Conservation (phyloP, 2,888 invertebrate species). For the Vannuccia rotundouncinata region DNA sequence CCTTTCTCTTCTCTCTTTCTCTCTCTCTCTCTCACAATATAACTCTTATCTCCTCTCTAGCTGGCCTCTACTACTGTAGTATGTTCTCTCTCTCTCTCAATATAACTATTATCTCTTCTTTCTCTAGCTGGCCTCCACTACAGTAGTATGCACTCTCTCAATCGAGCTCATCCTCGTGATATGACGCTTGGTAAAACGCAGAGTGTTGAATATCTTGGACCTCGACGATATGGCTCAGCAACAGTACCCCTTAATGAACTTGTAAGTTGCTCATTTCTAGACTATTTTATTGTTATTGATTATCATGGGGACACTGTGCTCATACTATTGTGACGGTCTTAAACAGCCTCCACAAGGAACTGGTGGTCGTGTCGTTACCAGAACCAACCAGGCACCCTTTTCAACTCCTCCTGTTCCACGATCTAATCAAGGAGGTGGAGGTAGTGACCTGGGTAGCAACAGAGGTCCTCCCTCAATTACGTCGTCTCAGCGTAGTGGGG, state of each 20-base stretch:
- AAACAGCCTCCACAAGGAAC: neutral
- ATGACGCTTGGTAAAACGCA: conserved; percentile 32
- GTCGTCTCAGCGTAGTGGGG: neutral
- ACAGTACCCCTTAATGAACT: neutral
- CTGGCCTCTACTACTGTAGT: conserved; percentile 31
- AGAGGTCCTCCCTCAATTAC: neutral
- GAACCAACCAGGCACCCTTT: neutral
- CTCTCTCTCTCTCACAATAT: neutral
- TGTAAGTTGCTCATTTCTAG: neutral
- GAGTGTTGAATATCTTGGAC: conserved; percentile 31
- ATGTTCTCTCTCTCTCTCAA: neutral
- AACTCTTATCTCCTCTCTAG: too few relatives aligned
- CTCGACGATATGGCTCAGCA: conserved; percentile 5
- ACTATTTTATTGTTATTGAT: too few relatives aligned
- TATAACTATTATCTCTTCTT: neutral
- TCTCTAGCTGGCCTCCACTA: conserved; percentile 32
- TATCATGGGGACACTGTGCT: too few relatives aligned
- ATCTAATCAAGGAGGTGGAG: neutral
- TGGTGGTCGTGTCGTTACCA: neutral
- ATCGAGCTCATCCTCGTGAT: conserved; percentile 34
- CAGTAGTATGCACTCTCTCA: conserved; percentile 37
- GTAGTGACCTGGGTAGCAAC: neutral
- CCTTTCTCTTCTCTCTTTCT: too few relatives aligned
- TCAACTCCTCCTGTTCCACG: neutral
- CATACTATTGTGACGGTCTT: too few relatives aligned